Conservation (phyloP, 2,797 vertebrate genomes). For the Cuculus canorus region DNA sequence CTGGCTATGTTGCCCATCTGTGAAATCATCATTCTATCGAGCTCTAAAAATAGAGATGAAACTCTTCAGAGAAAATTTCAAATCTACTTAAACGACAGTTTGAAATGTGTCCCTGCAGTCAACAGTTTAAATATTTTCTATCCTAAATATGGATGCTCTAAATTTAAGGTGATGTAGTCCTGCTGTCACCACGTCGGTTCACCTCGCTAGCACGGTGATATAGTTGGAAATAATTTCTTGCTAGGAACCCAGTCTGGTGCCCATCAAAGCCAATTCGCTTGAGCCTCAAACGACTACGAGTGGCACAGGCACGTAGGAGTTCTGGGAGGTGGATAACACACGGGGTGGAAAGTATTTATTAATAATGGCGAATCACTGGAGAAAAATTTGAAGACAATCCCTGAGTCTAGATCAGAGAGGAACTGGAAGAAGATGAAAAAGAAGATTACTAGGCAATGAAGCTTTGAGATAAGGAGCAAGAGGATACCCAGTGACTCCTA, state of each 20-base stretch:
- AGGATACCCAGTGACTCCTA: background rate
- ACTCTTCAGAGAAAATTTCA: constrained; percentile 60
- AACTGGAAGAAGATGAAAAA: background rate
- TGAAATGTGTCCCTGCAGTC: constrained; percentile 52
- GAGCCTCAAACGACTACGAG: background rate
- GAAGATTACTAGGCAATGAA: background rate
- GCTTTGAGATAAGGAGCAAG: constrained; percentile 22
- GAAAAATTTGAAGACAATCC: background rate
- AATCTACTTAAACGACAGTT: constrained; percentile 52
- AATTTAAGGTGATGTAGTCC: constrained; percentile 61
- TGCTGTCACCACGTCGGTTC: constrained; percentile 47
- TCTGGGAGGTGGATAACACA: background rate
- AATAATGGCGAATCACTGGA: background rate
- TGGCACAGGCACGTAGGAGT: background rate
- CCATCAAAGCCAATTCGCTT: background rate
- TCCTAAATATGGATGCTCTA: constrained; percentile 52
- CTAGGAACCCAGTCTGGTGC: background rate
- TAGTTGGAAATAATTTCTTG: constrained; percentile 45
- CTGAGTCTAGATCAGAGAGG: background rate
- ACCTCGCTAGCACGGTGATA: constrained; percentile 44
- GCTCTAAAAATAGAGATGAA: constrained; percentile 66
- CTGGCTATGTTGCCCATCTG: constrained; percentile 75
- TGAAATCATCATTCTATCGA: constrained; percentile 70
- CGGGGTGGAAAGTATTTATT: background rate
- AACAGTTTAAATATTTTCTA: constrained; percentile 66